Percentiles rank a stretch among this genome's conserved stretches.
phyloP scores from a whole-genome alignment of 2,797 vertebrate species.

The Hafferia zeledoni region DNA sequence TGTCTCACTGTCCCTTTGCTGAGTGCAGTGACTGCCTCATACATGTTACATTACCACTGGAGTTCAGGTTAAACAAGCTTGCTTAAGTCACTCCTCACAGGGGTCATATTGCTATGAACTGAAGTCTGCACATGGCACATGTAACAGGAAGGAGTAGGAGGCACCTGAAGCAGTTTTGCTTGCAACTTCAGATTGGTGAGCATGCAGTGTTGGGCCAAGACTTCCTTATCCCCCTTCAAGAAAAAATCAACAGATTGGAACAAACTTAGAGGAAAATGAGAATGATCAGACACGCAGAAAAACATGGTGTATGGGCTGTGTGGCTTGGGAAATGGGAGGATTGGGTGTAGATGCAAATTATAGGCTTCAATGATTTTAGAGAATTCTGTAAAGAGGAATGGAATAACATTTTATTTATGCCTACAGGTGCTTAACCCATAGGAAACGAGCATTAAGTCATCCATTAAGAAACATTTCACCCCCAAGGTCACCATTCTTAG shows the following conservation, averaged over 20 bases:
- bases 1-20: background rate
- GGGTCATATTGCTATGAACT: background rate
- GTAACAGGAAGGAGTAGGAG: background rate
- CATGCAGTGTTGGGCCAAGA: background rate
- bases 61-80: constrained; percentile 13
- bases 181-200: background rate
- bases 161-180: background rate
- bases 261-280: background rate
- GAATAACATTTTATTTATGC: background rate
- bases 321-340: background rate
- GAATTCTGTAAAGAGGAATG: background rate
- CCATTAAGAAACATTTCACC: background rate
- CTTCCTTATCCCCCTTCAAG: background rate
- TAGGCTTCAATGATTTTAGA: background rate
- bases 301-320: background rate
- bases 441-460: background rate
- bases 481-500: background rate
- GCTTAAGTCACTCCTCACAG: background rate
- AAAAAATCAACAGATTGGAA: background rate
- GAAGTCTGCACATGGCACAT: background rate
- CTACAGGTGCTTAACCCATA: background rate
- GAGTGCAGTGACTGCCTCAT: background rate
- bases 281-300: background rate
- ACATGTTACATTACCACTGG: background rate
- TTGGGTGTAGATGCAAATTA: background rate